Base-by-base conservation (phyloP, 2,113 vertebrate species). In the Atherinomorus stipes region DNA sequence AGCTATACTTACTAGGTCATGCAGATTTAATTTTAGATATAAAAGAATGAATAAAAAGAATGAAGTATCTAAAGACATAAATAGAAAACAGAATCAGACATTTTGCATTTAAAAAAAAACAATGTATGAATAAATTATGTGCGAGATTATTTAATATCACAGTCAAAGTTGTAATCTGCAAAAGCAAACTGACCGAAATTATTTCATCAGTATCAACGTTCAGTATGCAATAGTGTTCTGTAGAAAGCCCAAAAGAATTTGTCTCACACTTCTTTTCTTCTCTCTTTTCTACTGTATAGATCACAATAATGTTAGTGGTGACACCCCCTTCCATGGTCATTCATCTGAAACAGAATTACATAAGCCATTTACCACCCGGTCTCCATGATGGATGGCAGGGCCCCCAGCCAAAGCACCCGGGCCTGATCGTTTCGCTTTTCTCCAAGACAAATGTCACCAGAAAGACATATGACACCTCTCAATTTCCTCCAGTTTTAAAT, bases 361-460 rank as follows among this genome's bases (percentile, higher is more conserved):
- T 92, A 93, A 94, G 90, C 87, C 91, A 90, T 93, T 93, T 94
- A 92, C 91, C 91, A 89, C 82, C 81, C 85, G 72, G 83, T 85
- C 82, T 52, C 68, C 47, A 72, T 92, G 92, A 94, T 91, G 85
- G 88, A 93, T 92, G 87, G 83, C 89, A 78, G 80, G 60, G 85
- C 88, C 87, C 52, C 72, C 78, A 90, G 91, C 85, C 82, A 88
- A 85, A 84, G 85, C 79, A 76, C 60, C 63, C 76, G 26, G 76
- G 80, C 75, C 81, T 82, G 74, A 90, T 87, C 81, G 64, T 83
- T 61, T 68, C 70, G 76, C 88, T 84, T 81, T 86, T 74, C 86
- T 79, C 86, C 16, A 83, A 85, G 89, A 91, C 86, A 89, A 92
- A 91, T 90, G 88, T 90, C 85, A 87, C 22, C 44, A 65, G 50